Conservation (phyloP, 2,113 vertebrate genomes). For the Platysteira castanea region DNA sequence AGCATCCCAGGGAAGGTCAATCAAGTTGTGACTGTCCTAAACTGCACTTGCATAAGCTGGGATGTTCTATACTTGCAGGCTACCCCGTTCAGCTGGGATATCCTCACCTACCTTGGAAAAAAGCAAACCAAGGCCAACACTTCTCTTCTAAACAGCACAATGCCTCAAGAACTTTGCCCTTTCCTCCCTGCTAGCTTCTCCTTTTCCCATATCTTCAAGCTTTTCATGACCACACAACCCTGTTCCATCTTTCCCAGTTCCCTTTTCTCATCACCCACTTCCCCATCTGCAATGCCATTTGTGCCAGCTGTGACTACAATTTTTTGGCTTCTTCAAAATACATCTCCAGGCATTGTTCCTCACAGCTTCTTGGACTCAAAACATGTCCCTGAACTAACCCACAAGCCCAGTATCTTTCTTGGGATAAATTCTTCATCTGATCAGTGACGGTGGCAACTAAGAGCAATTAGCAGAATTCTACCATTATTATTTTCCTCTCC, state of each 20-base stretch:
- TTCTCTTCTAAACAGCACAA: not conserved
- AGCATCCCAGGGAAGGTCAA: not conserved
- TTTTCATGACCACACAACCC: not conserved
- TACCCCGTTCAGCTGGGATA: not conserved
- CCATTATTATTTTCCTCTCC: not conserved
- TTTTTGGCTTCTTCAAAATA: constrained; percentile 13
- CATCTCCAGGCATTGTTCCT: not conserved
- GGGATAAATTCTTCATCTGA: not conserved
- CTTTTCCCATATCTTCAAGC: not conserved
- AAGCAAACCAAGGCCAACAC: not conserved
- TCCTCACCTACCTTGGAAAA: not conserved
- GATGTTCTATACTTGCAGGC: not conserved
- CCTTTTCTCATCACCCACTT: constrained; percentile 15
- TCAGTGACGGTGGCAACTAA: not conserved
- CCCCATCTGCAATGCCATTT: constrained; percentile 20
- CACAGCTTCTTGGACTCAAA: not conserved
- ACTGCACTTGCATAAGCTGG: not conserved
- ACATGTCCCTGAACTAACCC: not conserved
- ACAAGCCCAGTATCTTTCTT: not conserved
- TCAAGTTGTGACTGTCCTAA: not conserved
- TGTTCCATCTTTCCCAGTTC: not conserved
- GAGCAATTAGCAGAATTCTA: not conserved
- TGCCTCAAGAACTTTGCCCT: not conserved
- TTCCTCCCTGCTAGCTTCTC: not conserved
- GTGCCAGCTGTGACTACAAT: constrained; percentile 22